Evolutionary conservation across 1,140 invertebrate genomes (phyloP).

Genomic region (Calephelis nemesis): DNA sequence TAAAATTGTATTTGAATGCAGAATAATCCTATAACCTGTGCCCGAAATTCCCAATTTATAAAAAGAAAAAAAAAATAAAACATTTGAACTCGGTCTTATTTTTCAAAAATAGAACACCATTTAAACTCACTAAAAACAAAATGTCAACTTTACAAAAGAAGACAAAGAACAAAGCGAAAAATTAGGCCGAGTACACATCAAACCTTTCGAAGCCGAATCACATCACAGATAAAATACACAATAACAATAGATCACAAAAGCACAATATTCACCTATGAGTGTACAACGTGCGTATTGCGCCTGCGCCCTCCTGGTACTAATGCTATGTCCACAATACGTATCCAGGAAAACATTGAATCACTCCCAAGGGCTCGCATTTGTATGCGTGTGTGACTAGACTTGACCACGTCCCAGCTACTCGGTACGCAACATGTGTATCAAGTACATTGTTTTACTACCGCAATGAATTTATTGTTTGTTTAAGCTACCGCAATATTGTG

Average conservation of each 20-base stretch:
- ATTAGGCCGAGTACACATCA: neutral
- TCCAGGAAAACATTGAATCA: slow-evolving; percentile 12
- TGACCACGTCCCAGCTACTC: slow-evolving; percentile 1
- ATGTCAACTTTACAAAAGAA: neutral
- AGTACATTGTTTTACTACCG: slow-evolving; percentile 1
- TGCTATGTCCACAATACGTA: neutral
- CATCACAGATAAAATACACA: neutral
- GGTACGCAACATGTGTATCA: neutral
- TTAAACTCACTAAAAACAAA: neutral
- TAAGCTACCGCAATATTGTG: too few species aligned
- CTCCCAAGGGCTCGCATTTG: slow-evolving; percentile 1
- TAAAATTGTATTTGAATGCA: too few species aligned
- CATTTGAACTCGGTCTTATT: too few species aligned
- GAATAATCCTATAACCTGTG: too few species aligned
- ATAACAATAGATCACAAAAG: slow-evolving; percentile 2
- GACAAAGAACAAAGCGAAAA: neutral
- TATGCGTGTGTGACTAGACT: slow-evolving; percentile 10
- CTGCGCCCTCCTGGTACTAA: slow-evolving; percentile 14
- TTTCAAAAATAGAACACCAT: too few species aligned
- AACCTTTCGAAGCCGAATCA: neutral
- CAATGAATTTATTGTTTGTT: neutral
- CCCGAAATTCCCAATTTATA: too few species aligned
- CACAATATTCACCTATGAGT: slow-evolving; percentile 1
- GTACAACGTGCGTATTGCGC: slow-evolving; percentile 9
- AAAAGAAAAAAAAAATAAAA: too few species aligned